Conservation (phyloP, 1,140 invertebrate genomes). For the Harlomillsia oculata region DNA sequence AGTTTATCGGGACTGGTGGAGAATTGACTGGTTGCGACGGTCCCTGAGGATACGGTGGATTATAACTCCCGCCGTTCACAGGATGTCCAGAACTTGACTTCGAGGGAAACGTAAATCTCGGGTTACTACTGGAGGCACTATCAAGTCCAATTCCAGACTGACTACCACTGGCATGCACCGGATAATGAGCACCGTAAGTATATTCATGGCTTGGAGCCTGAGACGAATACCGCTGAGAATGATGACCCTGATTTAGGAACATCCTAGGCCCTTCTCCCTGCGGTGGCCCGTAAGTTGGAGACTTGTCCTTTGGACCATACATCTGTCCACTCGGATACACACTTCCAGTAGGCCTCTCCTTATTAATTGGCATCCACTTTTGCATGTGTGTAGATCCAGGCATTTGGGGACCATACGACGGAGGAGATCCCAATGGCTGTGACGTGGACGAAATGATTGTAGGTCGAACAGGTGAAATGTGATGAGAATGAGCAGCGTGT, state of each 20-base stretch:
- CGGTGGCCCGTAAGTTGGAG: not conserved
- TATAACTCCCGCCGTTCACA: no score
- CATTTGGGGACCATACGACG: conserved; percentile 1
- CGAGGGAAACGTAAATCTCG: no score
- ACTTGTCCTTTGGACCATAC: no score
- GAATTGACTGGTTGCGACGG: no score
- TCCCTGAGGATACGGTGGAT: no score
- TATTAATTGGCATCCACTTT: not conserved
- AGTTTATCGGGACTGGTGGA: no score
- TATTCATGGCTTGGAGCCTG: no score
- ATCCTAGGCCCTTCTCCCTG: not conserved
- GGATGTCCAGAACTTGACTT: no score
- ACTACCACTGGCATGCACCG: no score
- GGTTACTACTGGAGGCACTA: no score
- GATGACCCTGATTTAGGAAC: not conserved
- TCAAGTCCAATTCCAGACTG: no score
- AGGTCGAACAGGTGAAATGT: conserved; percentile 1
- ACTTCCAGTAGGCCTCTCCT: not conserved
- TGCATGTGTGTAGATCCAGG: conserved; percentile 5
- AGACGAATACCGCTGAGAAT: not conserved
- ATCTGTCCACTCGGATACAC: not conserved
- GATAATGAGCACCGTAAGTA: no score
- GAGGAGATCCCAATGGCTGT: not conserved
- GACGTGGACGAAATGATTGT: not conserved
- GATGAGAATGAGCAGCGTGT: conserved; percentile 1